Conservation (phyloP, 2,888 invertebrate species). For the Lysandra bellargus region DNA sequence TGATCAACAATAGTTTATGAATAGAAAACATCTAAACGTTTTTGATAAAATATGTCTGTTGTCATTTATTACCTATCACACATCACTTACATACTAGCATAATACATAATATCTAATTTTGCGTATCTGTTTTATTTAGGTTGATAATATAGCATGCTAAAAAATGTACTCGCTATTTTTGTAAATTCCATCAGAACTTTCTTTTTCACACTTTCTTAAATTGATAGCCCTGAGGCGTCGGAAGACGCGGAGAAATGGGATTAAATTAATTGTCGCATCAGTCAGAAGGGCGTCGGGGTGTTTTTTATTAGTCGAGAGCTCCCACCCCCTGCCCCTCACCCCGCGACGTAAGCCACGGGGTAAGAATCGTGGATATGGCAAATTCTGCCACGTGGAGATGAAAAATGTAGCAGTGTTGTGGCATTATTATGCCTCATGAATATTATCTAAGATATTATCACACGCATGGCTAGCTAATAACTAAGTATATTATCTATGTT, state of each 20-base stretch:
- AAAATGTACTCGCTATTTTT: background rate
- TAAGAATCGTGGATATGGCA: slow-evolving; percentile 48
- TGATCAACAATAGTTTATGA: too few relatives aligned
- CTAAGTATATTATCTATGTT: too few relatives aligned
- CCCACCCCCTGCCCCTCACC: slow-evolving; percentile 45
- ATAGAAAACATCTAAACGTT: too few relatives aligned
- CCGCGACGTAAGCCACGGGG: slow-evolving; percentile 71
- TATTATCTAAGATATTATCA: too few relatives aligned
- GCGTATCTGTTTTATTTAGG: too few relatives aligned
- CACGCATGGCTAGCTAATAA: too few relatives aligned
- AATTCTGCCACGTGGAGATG: slow-evolving; percentile 32
- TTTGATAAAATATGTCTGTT: too few relatives aligned
- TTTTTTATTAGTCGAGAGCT: slow-evolving; percentile 80
- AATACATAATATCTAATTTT: too few relatives aligned
- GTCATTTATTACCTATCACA: too few relatives aligned
- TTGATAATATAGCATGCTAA: background rate
- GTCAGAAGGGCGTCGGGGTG: slow-evolving; percentile 80
- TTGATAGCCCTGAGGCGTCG: slow-evolving; percentile 64
- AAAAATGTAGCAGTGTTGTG: background rate
- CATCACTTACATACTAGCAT: too few relatives aligned
- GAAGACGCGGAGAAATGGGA: slow-evolving; percentile 80
- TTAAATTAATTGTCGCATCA: slow-evolving; percentile 81
- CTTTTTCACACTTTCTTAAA: background rate
- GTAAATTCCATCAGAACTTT: background rate
- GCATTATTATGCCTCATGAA: too few relatives aligned